Base-by-base conservation (phyloP, 2,797 vertebrate species). In the Ambastaia sidthimunki region DNA sequence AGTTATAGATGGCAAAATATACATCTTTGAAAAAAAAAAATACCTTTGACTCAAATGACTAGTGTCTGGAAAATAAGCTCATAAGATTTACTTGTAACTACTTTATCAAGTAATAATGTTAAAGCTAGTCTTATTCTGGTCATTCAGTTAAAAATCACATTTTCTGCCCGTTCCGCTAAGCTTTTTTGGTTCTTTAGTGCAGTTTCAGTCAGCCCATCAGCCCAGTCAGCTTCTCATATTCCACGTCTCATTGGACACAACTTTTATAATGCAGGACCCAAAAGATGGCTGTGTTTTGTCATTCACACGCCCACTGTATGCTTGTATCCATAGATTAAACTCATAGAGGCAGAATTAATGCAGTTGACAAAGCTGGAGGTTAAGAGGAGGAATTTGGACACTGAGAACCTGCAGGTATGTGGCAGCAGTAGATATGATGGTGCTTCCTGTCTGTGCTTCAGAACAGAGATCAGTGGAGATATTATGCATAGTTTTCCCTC, bases 331-430 rank as follows among this genome's bases (percentile, higher is more conserved):
- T 96, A 98, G 98, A 99, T 99, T 95, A 97, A 94, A 89, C 95
- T 97, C 93, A 98, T 99, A 94, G 97, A 99, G 91, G 93, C 85
- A 92, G 97, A 98, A 91, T 96, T 99, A 96, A 93, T 96, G 96
- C 97, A 98, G 93, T 89, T 99, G 95, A 98, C 98, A 91, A 96
- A 96, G 93, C 95, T 99, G 95, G 98, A 99, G 92, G 92, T 99
- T 94, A 98, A 97, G 95, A 97, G 94, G 92, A 95, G 95, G 87
- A 94, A 90, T 91, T 93, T 97, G 95, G 96, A 98, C 91, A 88
- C 95, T 90, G 97, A 98, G 94, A 94, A 89, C 68, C 91, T 99
- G 87, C 97, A 99, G 97, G 98, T 99, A 95, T 60, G 97, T 97
- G 88, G 28, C 48, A 52, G 62, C 23, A 66, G 62, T 4, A 18